Conservation (phyloP, 2,888 invertebrate species). For the Pecten maximus region DNA sequence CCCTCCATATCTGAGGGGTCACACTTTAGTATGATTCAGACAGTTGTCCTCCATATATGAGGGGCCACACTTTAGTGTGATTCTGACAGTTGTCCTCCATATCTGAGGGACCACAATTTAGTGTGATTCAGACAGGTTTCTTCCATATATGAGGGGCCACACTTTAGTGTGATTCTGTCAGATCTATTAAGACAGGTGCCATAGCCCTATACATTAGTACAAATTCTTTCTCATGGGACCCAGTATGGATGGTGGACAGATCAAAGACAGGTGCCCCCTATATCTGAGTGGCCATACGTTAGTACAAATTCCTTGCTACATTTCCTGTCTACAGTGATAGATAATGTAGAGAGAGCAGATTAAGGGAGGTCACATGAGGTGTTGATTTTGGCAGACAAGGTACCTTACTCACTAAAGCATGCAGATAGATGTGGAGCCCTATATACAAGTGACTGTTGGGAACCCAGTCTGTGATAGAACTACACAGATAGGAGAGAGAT, state of each 20-base stretch:
- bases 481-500: neutral
- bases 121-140: no score
- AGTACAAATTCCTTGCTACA: neutral
- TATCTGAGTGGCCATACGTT: neutral
- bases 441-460: neutral
- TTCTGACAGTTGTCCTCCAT: no score
- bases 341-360: slow-evolving; percentile 4
- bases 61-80: no score
- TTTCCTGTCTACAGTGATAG: slow-evolving; percentile 21
- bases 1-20: neutral
- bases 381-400: slow-evolving; percentile 22
- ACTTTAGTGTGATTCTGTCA: no score
- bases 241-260: neutral
- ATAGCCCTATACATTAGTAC: neutral
- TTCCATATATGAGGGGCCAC: no score
- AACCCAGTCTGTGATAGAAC: neutral
- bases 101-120: no score
- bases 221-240: no score
- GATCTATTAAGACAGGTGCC: neutral
- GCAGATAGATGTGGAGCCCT: neutral
- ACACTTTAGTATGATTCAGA: no score
- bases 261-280: neutral
- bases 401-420: neutral
- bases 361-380: slow-evolving; percentile 8
- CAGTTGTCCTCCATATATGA: no score